These are phyloP conservation scores for Cheilosia impressa DNA, from an alignment of 2,888 invertebrate species.

Conservation along the genomic window DNA sequence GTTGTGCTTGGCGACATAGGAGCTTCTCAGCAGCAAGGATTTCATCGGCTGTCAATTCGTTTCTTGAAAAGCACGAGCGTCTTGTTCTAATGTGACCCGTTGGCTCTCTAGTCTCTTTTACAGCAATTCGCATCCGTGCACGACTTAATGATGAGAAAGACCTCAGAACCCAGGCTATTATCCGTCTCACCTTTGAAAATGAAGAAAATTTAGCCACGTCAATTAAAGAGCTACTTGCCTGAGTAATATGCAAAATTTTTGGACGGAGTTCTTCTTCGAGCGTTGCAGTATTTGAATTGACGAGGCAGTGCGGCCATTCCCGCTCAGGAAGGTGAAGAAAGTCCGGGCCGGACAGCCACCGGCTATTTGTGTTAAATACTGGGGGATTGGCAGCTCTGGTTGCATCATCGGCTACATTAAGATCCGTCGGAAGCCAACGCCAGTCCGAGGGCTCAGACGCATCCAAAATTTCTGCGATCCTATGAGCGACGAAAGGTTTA, in stretches of 20 bases:
- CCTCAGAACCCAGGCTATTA: background rate
- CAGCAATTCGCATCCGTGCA: background rate
- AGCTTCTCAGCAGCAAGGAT: background rate
- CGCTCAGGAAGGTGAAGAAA: background rate
- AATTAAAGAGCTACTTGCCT: background rate
- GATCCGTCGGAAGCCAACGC: no score
- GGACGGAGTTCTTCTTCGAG: background rate
- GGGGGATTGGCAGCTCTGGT: no score
- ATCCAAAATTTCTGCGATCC: no score
- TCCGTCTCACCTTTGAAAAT: background rate
- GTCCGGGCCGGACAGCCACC: background rate
- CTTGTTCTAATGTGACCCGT: no score
- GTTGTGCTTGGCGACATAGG: background rate
- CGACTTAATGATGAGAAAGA: background rate
- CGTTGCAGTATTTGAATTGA: background rate
- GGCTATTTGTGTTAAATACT: background rate
- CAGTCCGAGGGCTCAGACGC: no score
- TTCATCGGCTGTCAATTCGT: background rate
- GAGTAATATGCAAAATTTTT: background rate
- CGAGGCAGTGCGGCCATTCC: no score
- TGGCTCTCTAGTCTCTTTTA: background rate
- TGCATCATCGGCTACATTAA: no score
- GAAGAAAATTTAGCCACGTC: slow-evolving; percentile 1
- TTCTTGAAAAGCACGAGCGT: background rate
- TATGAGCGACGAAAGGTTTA: no score